A percentile compares a stretch with the other conserved stretches of the same genome.
Conservation (phyloP, 2,888 invertebrate genomes). For the Drosophila niveifrons region DNA sequence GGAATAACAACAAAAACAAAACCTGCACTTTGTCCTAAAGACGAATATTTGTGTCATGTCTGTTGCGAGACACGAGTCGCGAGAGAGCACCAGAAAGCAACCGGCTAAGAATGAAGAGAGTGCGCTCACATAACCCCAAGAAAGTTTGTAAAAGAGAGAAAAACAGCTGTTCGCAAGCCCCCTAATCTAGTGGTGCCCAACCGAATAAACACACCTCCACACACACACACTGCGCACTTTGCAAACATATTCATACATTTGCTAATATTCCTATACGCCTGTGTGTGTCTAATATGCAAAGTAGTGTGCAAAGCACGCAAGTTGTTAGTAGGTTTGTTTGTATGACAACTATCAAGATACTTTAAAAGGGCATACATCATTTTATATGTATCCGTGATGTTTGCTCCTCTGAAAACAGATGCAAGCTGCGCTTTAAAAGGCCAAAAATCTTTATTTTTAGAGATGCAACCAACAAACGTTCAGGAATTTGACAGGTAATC, state of each 20-base stretch:
- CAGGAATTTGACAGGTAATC: neutral
- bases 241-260: neutral
- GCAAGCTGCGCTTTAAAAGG: neutral
- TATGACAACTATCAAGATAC: neutral
- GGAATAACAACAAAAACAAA: constrained; percentile 30
- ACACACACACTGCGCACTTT: neutral
- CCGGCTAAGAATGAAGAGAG: constrained; percentile 28
- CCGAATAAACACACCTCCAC: constrained; percentile 4
- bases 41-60: constrained; percentile 47
- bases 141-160: constrained; percentile 21
- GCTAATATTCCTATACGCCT: constrained; percentile 1
- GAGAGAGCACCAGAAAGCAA: constrained; percentile 19
- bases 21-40: constrained; percentile 67
- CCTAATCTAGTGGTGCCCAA: constrained; percentile 15
- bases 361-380: neutral
- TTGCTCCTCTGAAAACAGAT: neutral
- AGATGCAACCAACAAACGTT: neutral
- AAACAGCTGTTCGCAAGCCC: constrained; percentile 50
- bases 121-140: constrained; percentile 7
- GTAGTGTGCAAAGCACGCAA: constrained; percentile 11
- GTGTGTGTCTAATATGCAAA: constrained; percentile 1
- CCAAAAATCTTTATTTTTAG: neutral
- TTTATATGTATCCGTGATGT: too few species aligned
- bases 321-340: neutral
- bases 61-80: constrained; percentile 10